Evolutionary conservation across 1,140 invertebrate genomes (phyloP), one percentile per base, ranked within the genome.

Genomic region (Pectinophora gossypiella): DNA sequence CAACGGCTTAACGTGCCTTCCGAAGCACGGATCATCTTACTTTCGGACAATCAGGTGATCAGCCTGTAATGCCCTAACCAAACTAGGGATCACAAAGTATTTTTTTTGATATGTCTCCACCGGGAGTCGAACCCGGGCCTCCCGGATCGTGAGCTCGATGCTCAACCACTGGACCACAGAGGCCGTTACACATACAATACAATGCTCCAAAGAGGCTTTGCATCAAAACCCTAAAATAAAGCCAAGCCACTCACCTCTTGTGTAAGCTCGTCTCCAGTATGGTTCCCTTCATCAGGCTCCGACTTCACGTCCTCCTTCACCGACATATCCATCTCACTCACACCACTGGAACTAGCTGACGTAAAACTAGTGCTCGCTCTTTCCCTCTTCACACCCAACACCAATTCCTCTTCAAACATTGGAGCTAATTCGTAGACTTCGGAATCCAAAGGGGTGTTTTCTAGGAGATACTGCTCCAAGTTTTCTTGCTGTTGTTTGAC

Each of bases 321-420:
- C 19, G 61, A 72, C 18, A 64, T 62, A 38, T 85, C 79, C 72
- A 85, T 86, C 55, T 88, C 87, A 51, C 85, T 86, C 48, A 86
- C 77, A 62, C 87, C 87, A 62, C 85, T 87, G 1, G 85, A 87
- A 55, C 87, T 87, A 0, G 80, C 84, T 0, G 85, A 84, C 10
- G 85, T 88, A 48, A 87, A 88, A 59, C 87, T 88, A 38, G 85
- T 88, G 71, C 85, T 88, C 7, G 87, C 85, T 62, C 85, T 56
- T 48, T 88, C 85, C 45, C 85, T 76, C 71, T 87, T 87, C 51
- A 86, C 72, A 44, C 69, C 72, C 18, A 87, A 51, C 16, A 82
- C 75, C 42, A 82, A 51, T 18, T 86, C 83, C 6, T 86, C 81
- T 22, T 85, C 81, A 54, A 83, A 82, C 61, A 81, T 84, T 1